phyloP scores from a whole-genome alignment of 2,888 invertebrate species.

The Argyresthia albistria region DNA sequence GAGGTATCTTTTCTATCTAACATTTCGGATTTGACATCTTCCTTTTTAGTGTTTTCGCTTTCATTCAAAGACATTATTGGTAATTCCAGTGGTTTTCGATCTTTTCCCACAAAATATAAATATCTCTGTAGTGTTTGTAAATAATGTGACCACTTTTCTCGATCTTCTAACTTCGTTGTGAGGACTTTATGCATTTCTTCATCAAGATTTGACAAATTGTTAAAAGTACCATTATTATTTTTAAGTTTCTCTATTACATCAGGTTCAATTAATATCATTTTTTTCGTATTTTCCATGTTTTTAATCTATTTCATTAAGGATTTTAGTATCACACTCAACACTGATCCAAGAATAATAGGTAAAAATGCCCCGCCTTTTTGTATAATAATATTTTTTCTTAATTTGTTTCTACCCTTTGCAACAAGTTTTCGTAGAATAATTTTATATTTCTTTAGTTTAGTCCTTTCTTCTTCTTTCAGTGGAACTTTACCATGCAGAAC shows the following conservation, averaged over 20 bases:
- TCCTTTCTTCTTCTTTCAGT: constrained; percentile 8
- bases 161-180: constrained; percentile 14
- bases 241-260: constrained; percentile 12
- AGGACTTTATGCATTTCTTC: constrained; percentile 15
- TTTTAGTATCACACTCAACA: constrained; percentile 13
- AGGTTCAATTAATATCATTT: constrained; percentile 16
- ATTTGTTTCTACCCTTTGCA: constrained; percentile 9
- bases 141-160: constrained; percentile 17
- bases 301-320: constrained; percentile 4
- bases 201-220: constrained; percentile 11
- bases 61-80: constrained; percentile 7
- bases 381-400: constrained; percentile 14
- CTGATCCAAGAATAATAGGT: constrained; percentile 15
- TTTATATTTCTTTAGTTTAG: constrained; percentile 9
- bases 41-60: not conserved
- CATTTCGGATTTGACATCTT: no score
- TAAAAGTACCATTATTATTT: constrained; percentile 5
- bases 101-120: constrained; percentile 14
- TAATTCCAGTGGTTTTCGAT: constrained; percentile 11
- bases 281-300: constrained; percentile 12
- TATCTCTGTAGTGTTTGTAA: constrained; percentile 18
- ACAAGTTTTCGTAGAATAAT: constrained; percentile 8
- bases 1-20: no score
- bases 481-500: constrained; percentile 10
- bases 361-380: constrained; percentile 17